These are phyloP conservation scores for Philaethria dido DNA, from an alignment of 2,888 invertebrate genomes.

Conservation along the genomic window DNA sequence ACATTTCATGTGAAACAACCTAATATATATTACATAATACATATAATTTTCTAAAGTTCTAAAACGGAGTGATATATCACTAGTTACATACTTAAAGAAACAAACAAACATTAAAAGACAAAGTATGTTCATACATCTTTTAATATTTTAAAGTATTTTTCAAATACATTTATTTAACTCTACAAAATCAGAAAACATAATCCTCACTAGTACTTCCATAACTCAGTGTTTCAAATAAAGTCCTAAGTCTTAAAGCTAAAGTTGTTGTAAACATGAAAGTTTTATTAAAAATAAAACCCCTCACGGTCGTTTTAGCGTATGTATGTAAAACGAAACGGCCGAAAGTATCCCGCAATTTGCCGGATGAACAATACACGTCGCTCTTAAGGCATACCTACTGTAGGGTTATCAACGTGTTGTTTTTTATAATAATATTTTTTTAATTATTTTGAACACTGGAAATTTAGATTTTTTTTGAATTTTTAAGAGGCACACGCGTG, in stretches of 20 bases:
- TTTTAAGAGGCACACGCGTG: too few species aligned
- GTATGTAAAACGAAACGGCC: conserved; percentile 33
- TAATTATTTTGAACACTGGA: background rate
- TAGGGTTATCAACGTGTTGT: conserved; percentile 23
- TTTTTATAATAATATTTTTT: too few species aligned
- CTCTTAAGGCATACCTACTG: conserved; percentile 18
- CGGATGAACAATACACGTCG: conserved; percentile 35
- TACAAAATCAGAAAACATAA: background rate
- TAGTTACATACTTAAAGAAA: too few species aligned
- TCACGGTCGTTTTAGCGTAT: conserved; percentile 30
- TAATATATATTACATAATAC: too few species aligned
- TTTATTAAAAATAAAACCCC: conserved; percentile 32
- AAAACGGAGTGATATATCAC: too few species aligned
- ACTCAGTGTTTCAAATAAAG: conserved; percentile 2
- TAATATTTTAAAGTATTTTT: too few species aligned
- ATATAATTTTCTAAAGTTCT: too few species aligned
- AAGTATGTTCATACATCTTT: too few species aligned
- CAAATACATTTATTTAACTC: background rate
- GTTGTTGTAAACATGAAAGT: conserved; percentile 22
- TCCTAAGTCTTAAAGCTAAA: conserved; percentile 13
- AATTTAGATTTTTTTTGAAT: too few species aligned
- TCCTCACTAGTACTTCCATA: background rate
- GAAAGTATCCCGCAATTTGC: conserved; percentile 34
- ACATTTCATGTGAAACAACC: too few species aligned
- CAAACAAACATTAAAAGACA: too few species aligned